Base-by-base conservation (phyloP, 2,888 invertebrate species). In the Agrochola lychnidis region DNA sequence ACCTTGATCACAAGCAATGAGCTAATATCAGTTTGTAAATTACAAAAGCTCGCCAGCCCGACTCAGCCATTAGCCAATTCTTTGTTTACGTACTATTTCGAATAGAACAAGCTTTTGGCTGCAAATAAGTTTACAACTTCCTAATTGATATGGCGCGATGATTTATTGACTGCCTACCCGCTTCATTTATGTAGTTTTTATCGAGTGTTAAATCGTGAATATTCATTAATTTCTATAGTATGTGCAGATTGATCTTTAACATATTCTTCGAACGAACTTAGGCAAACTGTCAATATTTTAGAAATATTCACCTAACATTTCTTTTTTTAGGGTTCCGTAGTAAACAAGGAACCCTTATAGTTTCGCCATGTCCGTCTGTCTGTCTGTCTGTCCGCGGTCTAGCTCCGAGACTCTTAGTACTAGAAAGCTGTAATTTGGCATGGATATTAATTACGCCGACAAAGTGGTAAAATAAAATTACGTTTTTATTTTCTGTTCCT, bases 51-150 rank as follows among this genome's bases (percentile, higher is more conserved):
- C 48, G 19, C 57, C 14, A 5, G 42, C 10, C 40, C 30, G 22
- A 71, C 22, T 40, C 12, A 16, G 5, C 30, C 59, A 71, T 51
- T 70, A 1, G 30, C 30, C 45, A 68, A 69, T 61, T 59, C 53
- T 6, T 45, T 53, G 62, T 68, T 63, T 36, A 45, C 25, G 48
- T 68, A 62, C 45, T 59, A 69, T 61, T 48, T 16, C 25, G 63
- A 51, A 30, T 10, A 25, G 42, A 62, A 22, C 68, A 59, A 16
- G 67, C 30, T 67, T 45, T 45, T 72, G 51, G 57, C 63, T 45
- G 53, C 59, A 6, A 74, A 36, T 56, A 61, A 62, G 36, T 78
- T 79, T 66, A 69, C 69, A 30, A 36, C 73, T 66, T 79, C 79
- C 59, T 73, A 66, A 71, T 61, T 69, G 30, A 56, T 70, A 78